Conservation (phyloP, 37 sponge, comb jelly and placozoan species). For the Ianthella basta region DNA sequence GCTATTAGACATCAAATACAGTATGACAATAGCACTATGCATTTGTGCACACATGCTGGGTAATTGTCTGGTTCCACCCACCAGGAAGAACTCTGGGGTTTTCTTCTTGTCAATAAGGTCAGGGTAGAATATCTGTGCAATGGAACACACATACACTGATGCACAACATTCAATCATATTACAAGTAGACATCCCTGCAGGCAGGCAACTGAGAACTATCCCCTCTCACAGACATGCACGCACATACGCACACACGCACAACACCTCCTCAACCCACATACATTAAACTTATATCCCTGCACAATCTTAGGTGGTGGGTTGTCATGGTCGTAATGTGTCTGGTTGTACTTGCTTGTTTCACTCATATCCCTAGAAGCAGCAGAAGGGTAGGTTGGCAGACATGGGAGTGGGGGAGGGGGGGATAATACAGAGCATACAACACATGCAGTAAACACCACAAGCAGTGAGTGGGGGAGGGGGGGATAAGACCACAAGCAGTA, state of each 20-base stretch:
- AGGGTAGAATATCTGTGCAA: slow-evolving; percentile 87
- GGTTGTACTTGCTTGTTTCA: slow-evolving; percentile 99
- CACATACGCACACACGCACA: slow-evolving; percentile 25
- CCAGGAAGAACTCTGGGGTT: slow-evolving; percentile 90
- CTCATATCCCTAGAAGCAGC: slow-evolving; percentile 85
- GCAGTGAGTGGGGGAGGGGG: too few species aligned
- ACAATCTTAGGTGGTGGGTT: slow-evolving; percentile 99
- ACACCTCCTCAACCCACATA: background rate
- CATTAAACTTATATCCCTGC: slow-evolving; percentile 99
- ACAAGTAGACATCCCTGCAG: too few species aligned
- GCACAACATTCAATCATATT: too few species aligned
- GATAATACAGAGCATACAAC: too few species aligned
- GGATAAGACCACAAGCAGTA: background rate
- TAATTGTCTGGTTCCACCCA: slow-evolving; percentile 27
- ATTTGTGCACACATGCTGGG: too few species aligned
- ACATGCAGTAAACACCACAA: too few species aligned
- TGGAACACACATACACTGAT: too few species aligned
- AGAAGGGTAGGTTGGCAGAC: background rate
- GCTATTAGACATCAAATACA: too few species aligned
- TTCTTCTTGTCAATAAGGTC: slow-evolving; percentile 93
- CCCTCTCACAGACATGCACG: background rate
- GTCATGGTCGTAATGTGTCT: slow-evolving; percentile 99
- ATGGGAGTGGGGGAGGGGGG: too few species aligned
- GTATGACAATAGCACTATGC: too few species aligned
- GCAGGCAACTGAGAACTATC: too few species aligned